Evolutionary conservation across 2,113 vertebrate genomes (phyloP).

Genomic region (Sarotherodon lohbergeri): DNA sequence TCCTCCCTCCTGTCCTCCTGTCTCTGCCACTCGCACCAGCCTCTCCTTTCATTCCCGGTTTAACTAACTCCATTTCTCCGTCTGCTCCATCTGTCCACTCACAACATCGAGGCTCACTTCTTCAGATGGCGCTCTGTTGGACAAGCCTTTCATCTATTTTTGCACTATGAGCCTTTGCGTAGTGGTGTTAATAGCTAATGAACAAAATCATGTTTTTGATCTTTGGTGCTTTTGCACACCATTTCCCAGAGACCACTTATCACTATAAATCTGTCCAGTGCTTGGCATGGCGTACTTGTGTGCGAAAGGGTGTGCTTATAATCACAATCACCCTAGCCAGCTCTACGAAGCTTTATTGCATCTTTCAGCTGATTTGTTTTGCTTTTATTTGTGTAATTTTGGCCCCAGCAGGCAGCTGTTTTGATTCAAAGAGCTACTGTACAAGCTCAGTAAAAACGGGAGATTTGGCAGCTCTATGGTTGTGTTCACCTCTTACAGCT

Average conservation of each 20-base stretch:
- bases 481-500: not conserved
- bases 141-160: conserved; percentile 1
- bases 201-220: not conserved
- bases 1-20: conserved; percentile 27
- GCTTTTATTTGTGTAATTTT: not conserved
- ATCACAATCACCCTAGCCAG: not conserved
- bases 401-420: not conserved
- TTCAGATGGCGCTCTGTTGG: not conserved
- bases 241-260: not conserved
- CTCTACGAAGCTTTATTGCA: not conserved
- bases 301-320: not conserved
- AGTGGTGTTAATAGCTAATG: not conserved
- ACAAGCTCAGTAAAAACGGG: not conserved
- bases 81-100: conserved; percentile 55
- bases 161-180: not conserved
- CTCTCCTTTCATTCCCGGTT: conserved; percentile 33
- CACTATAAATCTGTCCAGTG: not conserved
- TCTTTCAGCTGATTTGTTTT: not conserved
- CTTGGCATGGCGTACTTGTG: not conserved
- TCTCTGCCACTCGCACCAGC: conserved; percentile 19
- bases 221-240: not conserved
- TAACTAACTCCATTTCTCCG: conserved; percentile 38
- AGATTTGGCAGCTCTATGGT: not conserved
- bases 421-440: not conserved
- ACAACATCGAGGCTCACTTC: not conserved